Conservation (phyloP, 1,140 invertebrate species). For the Diuraphis noxia region DNA sequence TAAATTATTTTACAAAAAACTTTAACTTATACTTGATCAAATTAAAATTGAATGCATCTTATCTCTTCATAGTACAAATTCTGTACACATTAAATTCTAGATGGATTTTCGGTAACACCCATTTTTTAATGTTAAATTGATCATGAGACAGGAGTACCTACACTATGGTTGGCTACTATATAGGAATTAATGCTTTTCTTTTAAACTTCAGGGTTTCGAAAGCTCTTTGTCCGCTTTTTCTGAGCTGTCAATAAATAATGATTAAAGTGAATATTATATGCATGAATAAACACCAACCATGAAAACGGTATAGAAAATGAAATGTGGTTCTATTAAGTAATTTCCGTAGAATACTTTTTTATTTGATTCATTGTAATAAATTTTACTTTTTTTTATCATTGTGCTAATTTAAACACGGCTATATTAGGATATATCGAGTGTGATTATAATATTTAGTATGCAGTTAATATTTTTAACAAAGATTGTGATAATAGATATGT, state of each 20-base stretch:
- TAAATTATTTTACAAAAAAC: background rate
- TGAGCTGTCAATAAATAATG: slow-evolving; percentile 18
- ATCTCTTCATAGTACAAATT: background rate
- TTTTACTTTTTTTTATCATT: background rate
- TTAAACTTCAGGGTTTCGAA: background rate
- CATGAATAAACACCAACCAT: background rate
- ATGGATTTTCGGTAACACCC: background rate
- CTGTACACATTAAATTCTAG: background rate
- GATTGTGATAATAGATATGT: background rate
- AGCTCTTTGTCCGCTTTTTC: background rate
- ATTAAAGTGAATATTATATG: background rate
- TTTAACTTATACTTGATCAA: background rate
- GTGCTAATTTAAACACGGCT: background rate
- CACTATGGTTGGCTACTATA: background rate
- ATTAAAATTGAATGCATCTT: background rate
- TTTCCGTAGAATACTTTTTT: background rate
- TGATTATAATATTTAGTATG: background rate
- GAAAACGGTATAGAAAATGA: background rate
- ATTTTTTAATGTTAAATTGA: background rate
- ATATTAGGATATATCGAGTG: background rate
- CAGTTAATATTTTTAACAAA: background rate
- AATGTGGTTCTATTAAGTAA: background rate
- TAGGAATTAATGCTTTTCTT: background rate
- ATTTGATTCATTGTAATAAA: background rate
- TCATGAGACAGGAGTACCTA: background rate